These are phyloP conservation scores for Exephanes ischioxanthus DNA, from an alignment of 2,888 invertebrate species.

Conservation along the genomic window DNA sequence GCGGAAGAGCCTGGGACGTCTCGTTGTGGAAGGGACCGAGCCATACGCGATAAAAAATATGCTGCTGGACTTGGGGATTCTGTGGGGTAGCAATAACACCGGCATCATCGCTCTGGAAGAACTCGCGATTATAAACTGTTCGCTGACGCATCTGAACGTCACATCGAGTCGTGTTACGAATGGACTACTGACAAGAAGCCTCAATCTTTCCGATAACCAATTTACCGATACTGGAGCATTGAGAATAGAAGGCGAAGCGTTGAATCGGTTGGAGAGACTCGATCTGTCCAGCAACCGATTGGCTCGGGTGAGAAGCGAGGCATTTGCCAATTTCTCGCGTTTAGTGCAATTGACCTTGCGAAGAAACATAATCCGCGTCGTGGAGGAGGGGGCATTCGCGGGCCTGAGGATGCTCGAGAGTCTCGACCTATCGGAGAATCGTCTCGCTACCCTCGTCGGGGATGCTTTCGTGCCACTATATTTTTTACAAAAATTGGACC, in stretches of 20 bases:
- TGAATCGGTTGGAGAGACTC: slow-evolving; percentile 85
- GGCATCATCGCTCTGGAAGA: slow-evolving; percentile 28
- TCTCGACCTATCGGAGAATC: slow-evolving; percentile 90
- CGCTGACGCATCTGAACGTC: slow-evolving; percentile 76
- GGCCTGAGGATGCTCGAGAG: slow-evolving; percentile 88
- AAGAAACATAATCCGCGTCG: slow-evolving; percentile 88
- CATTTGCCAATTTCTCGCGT: slow-evolving; percentile 87
- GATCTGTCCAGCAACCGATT: slow-evolving; percentile 88
- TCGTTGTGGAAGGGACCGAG: slow-evolving; percentile 70
- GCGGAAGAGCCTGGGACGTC: slow-evolving; percentile 63
- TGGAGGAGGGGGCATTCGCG: slow-evolving; percentile 87
- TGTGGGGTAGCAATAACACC: slow-evolving; percentile 31
- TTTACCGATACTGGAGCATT: slow-evolving; percentile 73
- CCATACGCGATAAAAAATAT: slow-evolving; percentile 73
- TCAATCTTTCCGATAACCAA: slow-evolving; percentile 80
- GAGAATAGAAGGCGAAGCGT: slow-evolving; percentile 61
- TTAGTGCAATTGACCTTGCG: slow-evolving; percentile 90
- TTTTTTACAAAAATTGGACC: slow-evolving; percentile 89
- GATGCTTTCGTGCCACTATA: slow-evolving; percentile 87
- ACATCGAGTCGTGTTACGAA: slow-evolving; percentile 73
- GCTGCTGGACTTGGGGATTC: slow-evolving; percentile 67
- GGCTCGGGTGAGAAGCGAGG: slow-evolving; percentile 85
- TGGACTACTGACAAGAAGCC: slow-evolving; percentile 57
- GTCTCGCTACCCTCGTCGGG: slow-evolving; percentile 87
- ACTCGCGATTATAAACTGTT: slow-evolving; percentile 76